A percentile compares a stretch with the other conserved stretches of the same genome.
These are phyloP conservation scores for Dasyprocta punctata DNA, from an alignment of 2,113 vertebrate species.

Conservation along the genomic window DNA sequence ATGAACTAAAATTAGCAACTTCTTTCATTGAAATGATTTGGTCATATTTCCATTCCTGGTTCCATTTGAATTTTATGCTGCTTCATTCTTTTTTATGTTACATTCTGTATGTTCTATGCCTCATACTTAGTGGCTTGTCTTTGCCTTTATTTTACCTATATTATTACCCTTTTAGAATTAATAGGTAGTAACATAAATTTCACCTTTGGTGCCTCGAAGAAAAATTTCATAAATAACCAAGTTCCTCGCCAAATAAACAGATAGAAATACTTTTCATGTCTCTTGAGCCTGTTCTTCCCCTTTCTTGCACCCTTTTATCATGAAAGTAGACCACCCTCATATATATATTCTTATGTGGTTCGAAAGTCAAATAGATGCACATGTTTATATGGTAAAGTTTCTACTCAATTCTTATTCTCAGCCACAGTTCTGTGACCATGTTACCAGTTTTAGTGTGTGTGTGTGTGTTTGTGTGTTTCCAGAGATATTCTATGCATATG, in stretches of 20 bases:
- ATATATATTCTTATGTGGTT: background rate
- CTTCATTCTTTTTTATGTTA: background rate
- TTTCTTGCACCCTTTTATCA: background rate
- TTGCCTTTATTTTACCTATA: slow-evolving; percentile 3
- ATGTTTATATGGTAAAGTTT: background rate
- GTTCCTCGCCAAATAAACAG: slow-evolving; percentile 30
- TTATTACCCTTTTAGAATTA: slow-evolving; percentile 46
- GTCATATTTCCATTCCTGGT: background rate
- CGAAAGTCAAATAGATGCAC: background rate
- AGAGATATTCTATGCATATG: slow-evolving; percentile 31
- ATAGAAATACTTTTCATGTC: slow-evolving; percentile 36
- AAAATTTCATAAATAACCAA: slow-evolving; percentile 39
- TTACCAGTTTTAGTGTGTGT: background rate
- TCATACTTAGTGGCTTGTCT: background rate
- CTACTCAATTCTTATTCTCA: slow-evolving; percentile 17
- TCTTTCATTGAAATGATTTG: slow-evolving; percentile 48
- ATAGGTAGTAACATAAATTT: slow-evolving; percentile 36
- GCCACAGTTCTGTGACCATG: background rate
- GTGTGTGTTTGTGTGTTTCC: background rate
- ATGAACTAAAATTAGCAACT: slow-evolving; percentile 24
- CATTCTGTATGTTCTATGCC: slow-evolving; percentile 29
- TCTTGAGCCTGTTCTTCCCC: background rate
- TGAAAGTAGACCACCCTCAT: background rate
- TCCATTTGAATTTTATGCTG: background rate
- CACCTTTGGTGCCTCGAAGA: slow-evolving; percentile 15